Evolutionary conservation across 2,888 invertebrate genomes (phyloP), one percentile per base, ranked within the genome.

Genomic region (Nymphalis c-album): DNA sequence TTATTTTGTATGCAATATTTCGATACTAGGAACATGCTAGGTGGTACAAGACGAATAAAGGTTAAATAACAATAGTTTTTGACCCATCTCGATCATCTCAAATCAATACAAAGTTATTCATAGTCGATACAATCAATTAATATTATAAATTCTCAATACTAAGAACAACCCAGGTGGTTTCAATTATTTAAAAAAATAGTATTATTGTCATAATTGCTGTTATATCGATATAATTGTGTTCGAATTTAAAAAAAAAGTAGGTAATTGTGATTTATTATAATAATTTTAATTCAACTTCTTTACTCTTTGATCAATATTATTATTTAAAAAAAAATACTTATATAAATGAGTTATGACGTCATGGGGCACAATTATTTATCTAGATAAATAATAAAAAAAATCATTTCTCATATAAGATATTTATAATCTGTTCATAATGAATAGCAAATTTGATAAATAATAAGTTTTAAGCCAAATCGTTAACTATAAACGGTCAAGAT

Each of bases 71-170:
- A 61, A 62, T 66, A 50, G 26, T 18, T 57, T 20, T 55, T 7
- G 55, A 51, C 35, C 48, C n/a, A 16, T 35, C 17, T 66, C 60
- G 40, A 57, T 48, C 26, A n/a, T 58, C 13, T 50, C 58, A 57
- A 55, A 58, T 66, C 57, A 62, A 66, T 60, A 64, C n/a, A 64
- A 50, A 59, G 59, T 26, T 18, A 53, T 53, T 17, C 3, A 53
- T 53, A 26, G 22, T 53, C 53, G 20, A 31, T 55, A n/a, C 18
- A 40, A 35, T 57, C 17, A 57, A 57, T 35, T 57, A 57, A 57
- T 57, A 31, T 57, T 53, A 68, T 70, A 73, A 69, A 72, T 66
- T 71, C 72, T 62, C 45, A 58, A 35, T 40, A 35, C 18, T 18
- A 18, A 40, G 64, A 68, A 68, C 68, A 17, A 10, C 64, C 58